phyloP scores from a whole-genome alignment of 2,113 vertebrate genomes.

The Pseudopodoces humilis region DNA sequence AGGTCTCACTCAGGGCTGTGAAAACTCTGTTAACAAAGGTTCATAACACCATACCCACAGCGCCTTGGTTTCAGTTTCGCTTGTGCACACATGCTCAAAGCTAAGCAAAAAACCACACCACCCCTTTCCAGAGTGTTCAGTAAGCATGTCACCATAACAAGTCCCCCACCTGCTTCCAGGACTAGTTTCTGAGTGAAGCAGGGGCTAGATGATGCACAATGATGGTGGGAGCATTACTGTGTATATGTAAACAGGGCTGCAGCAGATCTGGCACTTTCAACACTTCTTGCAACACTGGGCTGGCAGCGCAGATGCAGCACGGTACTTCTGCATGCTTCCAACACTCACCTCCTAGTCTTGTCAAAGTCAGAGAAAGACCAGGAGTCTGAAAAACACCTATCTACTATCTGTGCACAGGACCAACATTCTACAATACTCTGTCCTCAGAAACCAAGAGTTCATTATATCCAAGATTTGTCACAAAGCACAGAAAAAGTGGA shows the following conservation, averaged over 20 bases:
- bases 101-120: background rate
- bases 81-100: background rate
- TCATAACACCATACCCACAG: background rate
- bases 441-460: background rate
- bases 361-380: background rate
- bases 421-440: background rate
- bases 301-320: background rate
- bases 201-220: background rate
- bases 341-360: background rate
- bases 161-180: background rate
- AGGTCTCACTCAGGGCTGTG: background rate
- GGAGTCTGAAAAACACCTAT: background rate
- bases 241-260: fast-evolving
- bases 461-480: background rate
- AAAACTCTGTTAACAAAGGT: background rate
- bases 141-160: background rate
- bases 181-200: background rate
- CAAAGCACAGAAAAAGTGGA: background rate
- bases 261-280: background rate
- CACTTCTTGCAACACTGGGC: background rate
- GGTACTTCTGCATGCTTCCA: fast-evolving
- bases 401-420: background rate
- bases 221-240: background rate
- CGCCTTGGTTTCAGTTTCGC: background rate
- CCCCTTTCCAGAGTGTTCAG: background rate